phyloP scores from a whole-genome alignment of 2,797 vertebrate genomes.

The Pagetopsis macropterus region DNA sequence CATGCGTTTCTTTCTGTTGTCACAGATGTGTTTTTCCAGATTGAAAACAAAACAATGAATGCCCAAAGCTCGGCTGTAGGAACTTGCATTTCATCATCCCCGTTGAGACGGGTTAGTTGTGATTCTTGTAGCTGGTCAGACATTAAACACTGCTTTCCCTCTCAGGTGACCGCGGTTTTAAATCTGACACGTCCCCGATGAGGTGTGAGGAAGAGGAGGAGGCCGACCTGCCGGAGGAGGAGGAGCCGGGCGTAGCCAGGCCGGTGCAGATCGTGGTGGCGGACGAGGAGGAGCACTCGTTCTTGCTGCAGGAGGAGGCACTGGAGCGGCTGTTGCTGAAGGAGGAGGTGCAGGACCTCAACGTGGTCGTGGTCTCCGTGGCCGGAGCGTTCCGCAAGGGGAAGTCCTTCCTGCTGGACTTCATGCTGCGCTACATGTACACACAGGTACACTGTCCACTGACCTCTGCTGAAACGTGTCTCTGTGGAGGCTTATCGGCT shows the following conservation, averaged over 20 bases:
- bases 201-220: constrained; percentile 2
- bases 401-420: constrained; percentile 97
- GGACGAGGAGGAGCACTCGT: constrained; percentile 92
- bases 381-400: constrained; percentile 97
- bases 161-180: constrained; percentile 54
- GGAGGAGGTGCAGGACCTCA: constrained; percentile 92
- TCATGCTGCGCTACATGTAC: constrained; percentile 96
- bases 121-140: background rate
- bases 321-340: constrained; percentile 93
- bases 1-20: background rate
- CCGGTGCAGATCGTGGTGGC: constrained; percentile 94
- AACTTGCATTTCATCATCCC: background rate
- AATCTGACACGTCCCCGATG: constrained; percentile 38
- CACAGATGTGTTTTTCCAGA: background rate
- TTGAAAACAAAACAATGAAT: background rate
- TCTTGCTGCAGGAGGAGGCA: constrained; percentile 89
- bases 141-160: background rate
- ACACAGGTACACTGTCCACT: constrained; percentile 62
- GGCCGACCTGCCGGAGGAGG: constrained; percentile 10
- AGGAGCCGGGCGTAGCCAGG: constrained; percentile 25
- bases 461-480: too few species aligned
- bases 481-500: background rate
- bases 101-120: too few species aligned
- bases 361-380: constrained; percentile 86
- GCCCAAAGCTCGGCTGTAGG: background rate